Percentiles rank a stretch among this genome's conserved stretches.
Conservation (phyloP, 2,888 invertebrate genomes). For the Teleogryllus oceanicus region DNA sequence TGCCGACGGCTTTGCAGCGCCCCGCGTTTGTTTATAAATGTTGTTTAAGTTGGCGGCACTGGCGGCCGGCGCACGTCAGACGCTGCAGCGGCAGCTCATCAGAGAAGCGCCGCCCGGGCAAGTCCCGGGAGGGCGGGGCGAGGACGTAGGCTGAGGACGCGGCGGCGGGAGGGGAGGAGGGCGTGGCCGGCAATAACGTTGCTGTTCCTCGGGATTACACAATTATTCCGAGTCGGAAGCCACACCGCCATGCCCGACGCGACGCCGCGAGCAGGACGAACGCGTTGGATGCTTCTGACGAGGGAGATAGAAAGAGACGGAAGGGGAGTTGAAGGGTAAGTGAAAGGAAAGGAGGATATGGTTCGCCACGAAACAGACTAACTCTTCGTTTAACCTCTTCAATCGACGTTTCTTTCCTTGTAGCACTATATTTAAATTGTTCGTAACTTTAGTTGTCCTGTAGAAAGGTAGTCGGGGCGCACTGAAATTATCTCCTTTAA, state of each 20-base stretch:
- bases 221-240: constrained; percentile 8
- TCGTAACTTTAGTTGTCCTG: too few relatives aligned
- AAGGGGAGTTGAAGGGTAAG: too few relatives aligned
- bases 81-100: neutral
- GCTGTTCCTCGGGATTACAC: neutral
- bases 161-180: neutral
- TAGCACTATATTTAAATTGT: too few relatives aligned
- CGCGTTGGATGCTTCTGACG: too few relatives aligned
- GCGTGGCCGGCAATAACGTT: neutral
- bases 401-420: too few relatives aligned
- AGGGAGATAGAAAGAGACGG: too few relatives aligned
- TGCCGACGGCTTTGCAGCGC: neutral
- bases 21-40: constrained; percentile 9
- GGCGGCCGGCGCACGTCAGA: constrained; percentile 7
- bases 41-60: neutral
- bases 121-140: neutral
- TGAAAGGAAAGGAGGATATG: too few relatives aligned
- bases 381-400: too few relatives aligned
- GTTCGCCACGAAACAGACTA: too few relatives aligned
- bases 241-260: neutral
- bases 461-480: too few relatives aligned
- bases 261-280: too few relatives aligned
- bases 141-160: neutral
- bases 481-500: too few relatives aligned
- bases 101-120: neutral